Evolutionary conservation across 2,113 vertebrate species (phyloP).

Genomic region (Cairina moschata): DNA sequence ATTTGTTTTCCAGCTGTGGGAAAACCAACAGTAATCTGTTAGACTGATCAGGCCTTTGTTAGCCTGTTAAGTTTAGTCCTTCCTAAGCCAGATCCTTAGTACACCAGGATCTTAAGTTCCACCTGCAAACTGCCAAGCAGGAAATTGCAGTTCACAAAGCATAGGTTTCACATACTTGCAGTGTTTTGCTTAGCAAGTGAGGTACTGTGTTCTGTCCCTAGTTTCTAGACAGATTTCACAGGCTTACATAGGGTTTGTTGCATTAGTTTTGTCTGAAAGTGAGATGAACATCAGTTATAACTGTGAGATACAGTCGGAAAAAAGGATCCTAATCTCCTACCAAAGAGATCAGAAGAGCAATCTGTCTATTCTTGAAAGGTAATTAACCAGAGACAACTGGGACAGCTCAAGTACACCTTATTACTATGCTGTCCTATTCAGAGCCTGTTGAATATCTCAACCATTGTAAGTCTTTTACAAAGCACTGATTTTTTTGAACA

Average conservation of each 20-base stretch:
- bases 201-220: background rate
- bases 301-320: background rate
- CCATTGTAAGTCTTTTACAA: background rate
- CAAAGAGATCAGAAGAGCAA: background rate
- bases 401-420: background rate
- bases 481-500: background rate
- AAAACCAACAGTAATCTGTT: background rate
- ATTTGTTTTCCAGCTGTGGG: no score
- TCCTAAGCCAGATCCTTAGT: background rate
- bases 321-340: background rate
- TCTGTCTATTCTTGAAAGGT: background rate
- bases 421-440: background rate
- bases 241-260: background rate
- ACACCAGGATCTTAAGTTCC: background rate
- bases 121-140: background rate
- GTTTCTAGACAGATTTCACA: background rate
- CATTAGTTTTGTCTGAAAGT: background rate
- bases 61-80: background rate
- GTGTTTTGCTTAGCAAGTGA: background rate
- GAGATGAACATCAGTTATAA: background rate
- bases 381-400: background rate
- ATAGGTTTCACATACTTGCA: background rate
- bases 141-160: background rate
- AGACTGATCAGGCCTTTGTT: background rate
- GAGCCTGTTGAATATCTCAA: constrained; percentile 4